Conservation (phyloP, 1,140 invertebrate species). For the Drosophila hydei region DNA sequence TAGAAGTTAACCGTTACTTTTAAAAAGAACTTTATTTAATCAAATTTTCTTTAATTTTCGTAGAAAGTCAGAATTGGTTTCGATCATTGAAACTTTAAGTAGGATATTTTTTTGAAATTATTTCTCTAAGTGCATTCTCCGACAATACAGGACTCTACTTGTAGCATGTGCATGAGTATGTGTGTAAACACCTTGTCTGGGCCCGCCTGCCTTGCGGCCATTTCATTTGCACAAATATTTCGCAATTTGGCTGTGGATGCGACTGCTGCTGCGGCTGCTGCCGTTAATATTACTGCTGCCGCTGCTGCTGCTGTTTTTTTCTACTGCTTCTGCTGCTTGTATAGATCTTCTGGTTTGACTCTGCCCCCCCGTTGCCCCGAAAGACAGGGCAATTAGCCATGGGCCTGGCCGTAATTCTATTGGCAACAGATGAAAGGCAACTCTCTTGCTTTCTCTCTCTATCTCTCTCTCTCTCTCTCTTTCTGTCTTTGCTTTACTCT, state of each 20-base stretch:
- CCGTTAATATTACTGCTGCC: background rate
- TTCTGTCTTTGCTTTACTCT: background rate
- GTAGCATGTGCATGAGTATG: constrained; percentile 18
- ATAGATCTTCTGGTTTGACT: constrained; percentile 34
- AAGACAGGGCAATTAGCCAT: constrained; percentile 48
- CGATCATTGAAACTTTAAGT: too few species aligned
- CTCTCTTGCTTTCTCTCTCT: background rate
- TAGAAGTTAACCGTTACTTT: too few species aligned
- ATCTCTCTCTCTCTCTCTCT: background rate
- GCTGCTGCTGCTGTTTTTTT: constrained; percentile 13
- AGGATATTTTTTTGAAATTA: background rate
- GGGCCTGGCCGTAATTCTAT: constrained; percentile 20
- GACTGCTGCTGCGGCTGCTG: constrained; percentile 8
- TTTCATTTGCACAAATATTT: constrained; percentile 65
- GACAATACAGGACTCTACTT: background rate
- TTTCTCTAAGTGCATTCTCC: background rate
- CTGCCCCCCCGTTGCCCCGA: background rate
- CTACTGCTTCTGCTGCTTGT: constrained; percentile 13
- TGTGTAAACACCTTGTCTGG: constrained; percentile 58
- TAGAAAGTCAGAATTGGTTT: too few species aligned
- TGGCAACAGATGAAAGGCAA: constrained; percentile 21
- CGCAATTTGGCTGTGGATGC: constrained; percentile 46
- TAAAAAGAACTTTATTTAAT: too few species aligned
- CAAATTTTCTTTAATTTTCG: too few species aligned
- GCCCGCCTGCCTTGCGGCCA: constrained; percentile 39